These are phyloP conservation scores for Pelodiscus sinensis DNA, from an alignment of 2,113 vertebrate genomes.

Conservation along the genomic window DNA sequence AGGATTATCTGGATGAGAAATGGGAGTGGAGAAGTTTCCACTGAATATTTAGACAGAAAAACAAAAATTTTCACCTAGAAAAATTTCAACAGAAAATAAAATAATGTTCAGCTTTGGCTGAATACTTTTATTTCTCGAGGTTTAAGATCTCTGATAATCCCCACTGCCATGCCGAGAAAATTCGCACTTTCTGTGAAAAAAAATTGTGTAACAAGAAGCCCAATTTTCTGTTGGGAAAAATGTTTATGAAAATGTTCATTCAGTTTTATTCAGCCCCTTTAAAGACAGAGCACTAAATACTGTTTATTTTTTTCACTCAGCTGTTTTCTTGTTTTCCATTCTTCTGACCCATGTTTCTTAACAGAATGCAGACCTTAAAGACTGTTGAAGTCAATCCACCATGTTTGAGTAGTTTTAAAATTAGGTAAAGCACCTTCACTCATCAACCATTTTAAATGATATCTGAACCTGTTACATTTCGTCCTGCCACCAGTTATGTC, in stretches of 20 bases:
- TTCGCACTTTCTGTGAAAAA: background rate
- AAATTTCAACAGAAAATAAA: background rate
- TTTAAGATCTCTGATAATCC: background rate
- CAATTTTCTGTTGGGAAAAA: background rate
- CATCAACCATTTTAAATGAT: background rate
- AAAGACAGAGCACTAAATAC: background rate
- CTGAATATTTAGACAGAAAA: background rate
- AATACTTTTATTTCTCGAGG: background rate
- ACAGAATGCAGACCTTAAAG: background rate
- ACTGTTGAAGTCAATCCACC: background rate
- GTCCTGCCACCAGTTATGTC: background rate
- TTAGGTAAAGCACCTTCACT: background rate
- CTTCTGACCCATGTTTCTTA: background rate
- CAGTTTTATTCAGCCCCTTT: background rate
- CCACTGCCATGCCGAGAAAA: background rate
- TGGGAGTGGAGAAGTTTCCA: background rate
- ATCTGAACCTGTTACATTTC: background rate
- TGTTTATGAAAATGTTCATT: background rate
- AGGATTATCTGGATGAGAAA: background rate
- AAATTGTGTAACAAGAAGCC: background rate
- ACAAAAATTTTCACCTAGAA: background rate
- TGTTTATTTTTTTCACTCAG: background rate
- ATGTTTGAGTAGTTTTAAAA: background rate
- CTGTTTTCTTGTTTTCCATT: background rate
- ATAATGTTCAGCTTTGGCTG: background rate